Conservation (phyloP, 92 coral and sea anemone species). For the Metridium senile region DNA sequence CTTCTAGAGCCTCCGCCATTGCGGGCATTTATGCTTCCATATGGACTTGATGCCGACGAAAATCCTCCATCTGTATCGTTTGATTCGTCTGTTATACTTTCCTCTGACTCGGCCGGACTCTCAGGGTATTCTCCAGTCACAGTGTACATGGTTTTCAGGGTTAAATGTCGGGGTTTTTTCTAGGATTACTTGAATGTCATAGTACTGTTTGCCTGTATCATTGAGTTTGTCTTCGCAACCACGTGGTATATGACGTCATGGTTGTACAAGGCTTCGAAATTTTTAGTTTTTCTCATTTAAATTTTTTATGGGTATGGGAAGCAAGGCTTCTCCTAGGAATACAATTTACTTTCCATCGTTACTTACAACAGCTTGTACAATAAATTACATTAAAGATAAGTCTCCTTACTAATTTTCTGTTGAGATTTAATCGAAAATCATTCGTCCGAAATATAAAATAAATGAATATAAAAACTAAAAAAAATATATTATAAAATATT, state of each 20-base stretch:
- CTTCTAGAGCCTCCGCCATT: neutral
- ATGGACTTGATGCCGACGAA: conserved; percentile 9
- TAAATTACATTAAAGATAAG: too few relatives aligned
- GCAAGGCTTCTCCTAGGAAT: too few relatives aligned
- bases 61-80: conserved; percentile 13
- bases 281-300: too few relatives aligned
- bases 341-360: too few relatives aligned
- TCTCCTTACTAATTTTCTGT: too few relatives aligned
- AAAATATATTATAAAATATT: too few relatives aligned
- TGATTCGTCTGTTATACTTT: conserved; percentile 39
- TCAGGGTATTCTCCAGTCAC: conserved; percentile 30
- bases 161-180: neutral
- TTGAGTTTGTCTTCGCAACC: neutral
- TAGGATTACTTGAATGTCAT: neutral
- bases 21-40: conserved; percentile 5
- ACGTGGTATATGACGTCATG: neutral
- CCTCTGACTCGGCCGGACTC: conserved; percentile 46
- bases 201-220: neutral
- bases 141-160: conserved; percentile 16
- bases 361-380: too few relatives aligned
- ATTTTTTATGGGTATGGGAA: too few relatives aligned
- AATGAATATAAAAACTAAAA: too few relatives aligned
- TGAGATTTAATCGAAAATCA: too few relatives aligned
- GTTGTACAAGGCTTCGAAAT: neutral
- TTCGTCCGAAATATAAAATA: too few relatives aligned